Evolutionary conservation across 2,797 vertebrate genomes (phyloP).

Genomic region (Denticeps clupeoides): DNA sequence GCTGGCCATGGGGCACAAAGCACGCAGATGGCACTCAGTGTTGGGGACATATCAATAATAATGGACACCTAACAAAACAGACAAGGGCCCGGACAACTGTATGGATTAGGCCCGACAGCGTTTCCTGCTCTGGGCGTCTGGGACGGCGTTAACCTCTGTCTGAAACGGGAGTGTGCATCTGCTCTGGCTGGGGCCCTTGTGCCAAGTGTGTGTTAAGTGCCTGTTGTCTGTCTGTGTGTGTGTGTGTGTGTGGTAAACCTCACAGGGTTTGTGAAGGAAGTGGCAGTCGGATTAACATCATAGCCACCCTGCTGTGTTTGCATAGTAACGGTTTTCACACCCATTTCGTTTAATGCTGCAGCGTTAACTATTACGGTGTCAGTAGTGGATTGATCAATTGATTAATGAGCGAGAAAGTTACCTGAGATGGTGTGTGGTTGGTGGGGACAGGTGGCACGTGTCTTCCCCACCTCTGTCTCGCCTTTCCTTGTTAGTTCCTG

Average conservation of each 20-base stretch:
- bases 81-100: slow-evolving; percentile 34
- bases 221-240: slow-evolving; percentile 1
- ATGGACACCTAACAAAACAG: slow-evolving; percentile 25
- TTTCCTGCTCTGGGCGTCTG: slow-evolving; percentile 30
- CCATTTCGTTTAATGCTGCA: too few relatives aligned
- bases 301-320: too few relatives aligned
- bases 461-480: too few relatives aligned
- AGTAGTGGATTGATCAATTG: too few relatives aligned
- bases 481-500: too few relatives aligned
- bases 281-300: too few relatives aligned
- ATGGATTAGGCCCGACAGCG: slow-evolving; percentile 30
- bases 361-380: too few relatives aligned
- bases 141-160: slow-evolving; percentile 31
- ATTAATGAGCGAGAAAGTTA: too few relatives aligned
- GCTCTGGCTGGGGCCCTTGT: background rate
- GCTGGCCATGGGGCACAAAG: slow-evolving; percentile 32
- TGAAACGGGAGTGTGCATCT: background rate
- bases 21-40: slow-evolving; percentile 42
- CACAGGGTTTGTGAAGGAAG: too few relatives aligned
- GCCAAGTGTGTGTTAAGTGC: slow-evolving; percentile 29
- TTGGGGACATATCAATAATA: slow-evolving; percentile 40
- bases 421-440: too few relatives aligned
- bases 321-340: too few relatives aligned
- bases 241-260: background rate
- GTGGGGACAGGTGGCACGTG: too few relatives aligned